Evolutionary conservation across 2,888 invertebrate species (phyloP).

Genomic region (Galeruca laticollis): DNA sequence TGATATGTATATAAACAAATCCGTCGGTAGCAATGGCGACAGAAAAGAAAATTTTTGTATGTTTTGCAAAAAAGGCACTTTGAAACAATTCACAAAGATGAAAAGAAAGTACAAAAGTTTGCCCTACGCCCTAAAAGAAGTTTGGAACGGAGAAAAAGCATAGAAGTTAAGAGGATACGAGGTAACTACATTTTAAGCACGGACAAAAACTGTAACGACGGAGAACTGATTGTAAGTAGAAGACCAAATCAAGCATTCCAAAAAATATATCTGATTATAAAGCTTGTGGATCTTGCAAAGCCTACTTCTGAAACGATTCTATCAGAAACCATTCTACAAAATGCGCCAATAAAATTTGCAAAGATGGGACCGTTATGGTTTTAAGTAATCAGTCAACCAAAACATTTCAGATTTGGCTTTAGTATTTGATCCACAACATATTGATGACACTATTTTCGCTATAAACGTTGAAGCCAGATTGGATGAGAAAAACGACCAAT

Average conservation of each 20-base stretch:
- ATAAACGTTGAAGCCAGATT: conserved; percentile 43
- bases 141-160: conserved; percentile 19
- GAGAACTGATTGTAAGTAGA: conserved; percentile 23
- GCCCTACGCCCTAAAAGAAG: conserved; percentile 17
- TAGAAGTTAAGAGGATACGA: conserved; percentile 18
- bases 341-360: no score
- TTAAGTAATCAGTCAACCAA: conserved; percentile 21
- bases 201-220: conserved; percentile 22
- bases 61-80: conserved; percentile 24
- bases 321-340: no score
- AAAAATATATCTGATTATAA: conserved; percentile 17
- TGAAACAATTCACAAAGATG: conserved; percentile 23
- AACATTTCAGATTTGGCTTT: conserved; percentile 40
- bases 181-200: conserved; percentile 31
- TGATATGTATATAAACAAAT: conserved; percentile 1
- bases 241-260: conserved; percentile 11
- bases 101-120: conserved; percentile 27
- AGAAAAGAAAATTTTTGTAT: conserved; percentile 29
- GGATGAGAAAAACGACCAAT: conserved; percentile 1
- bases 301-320: no score
- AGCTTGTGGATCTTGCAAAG: conserved; percentile 29
- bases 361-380: background rate
- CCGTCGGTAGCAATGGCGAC: conserved; percentile 17
- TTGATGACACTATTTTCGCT: conserved; percentile 38
- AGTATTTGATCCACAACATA: conserved; percentile 44